Base-by-base conservation (phyloP, 1,140 invertebrate genomes). In the Bathynomus jamesi region DNA sequence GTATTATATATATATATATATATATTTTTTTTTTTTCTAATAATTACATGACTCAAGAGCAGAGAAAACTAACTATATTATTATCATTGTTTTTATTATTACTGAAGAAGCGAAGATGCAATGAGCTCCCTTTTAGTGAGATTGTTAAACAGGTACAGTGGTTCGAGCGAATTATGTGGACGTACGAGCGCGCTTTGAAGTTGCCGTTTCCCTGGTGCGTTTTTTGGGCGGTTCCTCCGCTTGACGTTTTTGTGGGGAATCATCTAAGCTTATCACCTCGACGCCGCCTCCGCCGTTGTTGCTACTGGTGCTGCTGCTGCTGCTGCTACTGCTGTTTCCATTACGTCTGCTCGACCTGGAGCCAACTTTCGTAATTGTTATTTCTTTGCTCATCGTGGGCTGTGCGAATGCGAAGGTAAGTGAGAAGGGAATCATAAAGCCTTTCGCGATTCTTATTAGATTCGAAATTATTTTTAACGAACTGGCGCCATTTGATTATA, bases 191-290 rank as follows among this genome's bases (percentile, higher is more conserved):
- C 40, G 40, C 21, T 53, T 53, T 2, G 40, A 53, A 53, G 40
- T 53, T 11, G 40, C 40, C 13, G 40, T 53, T 53, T 53, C 40
- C 21, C 40, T 53, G 40, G 40, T 53, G 40, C 40, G 40, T 53
- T 53, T 53, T 53, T 53, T 53, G 40, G 40, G 40, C 5, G 40
- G 40, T 53, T 53, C 53, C 1, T 65, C 8, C 5, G 25, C 28
- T 10, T 28, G 24, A 28, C 67, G 40, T 68, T 76, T 76, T 60
- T 70, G 67, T 8, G 75, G 75, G 11, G 75, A 76, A 27, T 76
- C 75, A 28, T 76, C 75, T 27, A 76, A 65, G 65, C 75, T 76
- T 68, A 76, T 76, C 28, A 76, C 75, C 62, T 76, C 75, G 28
- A 76, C 75, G 21, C 67, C 31, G 67, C 40, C 40, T n/a, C 67